Evolutionary conservation across 2,888 invertebrate species (phyloP).

Genomic region (Hirudinaria manillensis): DNA sequence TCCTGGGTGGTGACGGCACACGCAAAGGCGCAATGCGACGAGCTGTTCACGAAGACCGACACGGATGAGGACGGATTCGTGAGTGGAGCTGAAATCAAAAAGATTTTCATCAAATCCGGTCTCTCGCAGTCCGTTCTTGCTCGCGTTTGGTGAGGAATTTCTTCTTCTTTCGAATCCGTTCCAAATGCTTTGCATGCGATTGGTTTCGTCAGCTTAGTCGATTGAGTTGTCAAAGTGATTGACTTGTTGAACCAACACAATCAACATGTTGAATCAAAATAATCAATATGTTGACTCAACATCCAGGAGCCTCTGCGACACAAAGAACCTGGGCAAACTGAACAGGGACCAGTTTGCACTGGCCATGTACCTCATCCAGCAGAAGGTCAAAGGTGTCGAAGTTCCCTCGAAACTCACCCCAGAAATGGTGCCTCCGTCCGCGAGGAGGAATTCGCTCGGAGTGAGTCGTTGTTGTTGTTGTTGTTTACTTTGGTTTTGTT

Average conservation of each 20-base stretch:
- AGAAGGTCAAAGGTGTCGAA: constrained; percentile 72
- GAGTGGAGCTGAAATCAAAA: constrained; percentile 82
- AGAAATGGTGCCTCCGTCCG: constrained; percentile 80
- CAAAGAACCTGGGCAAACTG: constrained; percentile 79
- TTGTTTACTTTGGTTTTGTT: not conserved
- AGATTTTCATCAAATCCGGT: constrained; percentile 85
- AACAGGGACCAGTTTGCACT: constrained; percentile 90
- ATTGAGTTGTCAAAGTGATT: not conserved
- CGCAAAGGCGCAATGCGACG: constrained; percentile 67
- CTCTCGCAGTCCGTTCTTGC: constrained; percentile 81
- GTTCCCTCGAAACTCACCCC: constrained; percentile 73
- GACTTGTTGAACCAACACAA: not conserved
- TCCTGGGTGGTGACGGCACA: constrained; percentile 71
- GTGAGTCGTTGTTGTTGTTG: constrained; percentile 18
- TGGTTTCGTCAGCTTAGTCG: not conserved
- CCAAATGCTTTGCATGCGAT: constrained; percentile 5
- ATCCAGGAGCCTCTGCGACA: constrained; percentile 82
- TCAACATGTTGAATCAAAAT: not conserved
- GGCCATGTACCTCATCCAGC: constrained; percentile 87
- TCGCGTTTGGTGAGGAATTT: constrained; percentile 74
- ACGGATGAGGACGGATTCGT: constrained; percentile 89
- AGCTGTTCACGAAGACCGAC: constrained; percentile 81
- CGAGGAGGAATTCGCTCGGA: constrained; percentile 54
- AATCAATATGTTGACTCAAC: not conserved
- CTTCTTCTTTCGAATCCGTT: not conserved